Percentiles rank a stretch among this genome's conserved stretches.
Conservation (phyloP, 2,113 vertebrate genomes). For the Riparia riparia region DNA sequence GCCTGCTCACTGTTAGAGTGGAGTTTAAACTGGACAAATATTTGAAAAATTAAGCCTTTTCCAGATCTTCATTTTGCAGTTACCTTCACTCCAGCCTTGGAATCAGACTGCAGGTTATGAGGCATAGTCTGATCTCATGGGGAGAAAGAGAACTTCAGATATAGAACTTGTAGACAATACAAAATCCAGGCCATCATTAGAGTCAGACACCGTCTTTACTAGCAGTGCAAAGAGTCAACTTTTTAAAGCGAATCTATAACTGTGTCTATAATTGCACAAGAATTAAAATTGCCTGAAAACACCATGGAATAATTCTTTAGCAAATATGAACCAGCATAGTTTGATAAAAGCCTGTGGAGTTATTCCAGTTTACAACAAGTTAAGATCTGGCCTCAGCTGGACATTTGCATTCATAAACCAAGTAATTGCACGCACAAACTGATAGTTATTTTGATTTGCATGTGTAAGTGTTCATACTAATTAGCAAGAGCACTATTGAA, state of each 20-base stretch:
- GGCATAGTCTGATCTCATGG: neutral
- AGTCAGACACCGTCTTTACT: neutral
- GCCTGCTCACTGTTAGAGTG: neutral
- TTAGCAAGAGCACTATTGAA: conserved; percentile 19
- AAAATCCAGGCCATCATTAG: neutral
- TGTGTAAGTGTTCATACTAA: conserved; percentile 41
- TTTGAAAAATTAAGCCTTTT: neutral
- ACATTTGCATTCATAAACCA: conserved; percentile 48
- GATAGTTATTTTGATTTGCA: conserved; percentile 54
- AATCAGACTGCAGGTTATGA: neutral
- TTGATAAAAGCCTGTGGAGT: neutral
- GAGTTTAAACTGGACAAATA: neutral
- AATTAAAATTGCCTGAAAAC: neutral
- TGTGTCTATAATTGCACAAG: neutral
- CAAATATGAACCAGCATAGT: neutral
- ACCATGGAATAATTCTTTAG: neutral
- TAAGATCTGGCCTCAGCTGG: conserved; percentile 25
- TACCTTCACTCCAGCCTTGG: neutral
- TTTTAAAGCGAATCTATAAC: neutral
- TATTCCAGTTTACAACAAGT: neutral
- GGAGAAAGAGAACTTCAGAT: neutral
- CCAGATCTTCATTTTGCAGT: neutral
- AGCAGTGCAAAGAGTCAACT: neutral
- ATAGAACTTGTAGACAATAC: neutral
- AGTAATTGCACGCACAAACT: conserved; percentile 18